Evolutionary conservation across 2,888 invertebrate species (phyloP).

Genomic region (Cremastobaeus sp.): DNA sequence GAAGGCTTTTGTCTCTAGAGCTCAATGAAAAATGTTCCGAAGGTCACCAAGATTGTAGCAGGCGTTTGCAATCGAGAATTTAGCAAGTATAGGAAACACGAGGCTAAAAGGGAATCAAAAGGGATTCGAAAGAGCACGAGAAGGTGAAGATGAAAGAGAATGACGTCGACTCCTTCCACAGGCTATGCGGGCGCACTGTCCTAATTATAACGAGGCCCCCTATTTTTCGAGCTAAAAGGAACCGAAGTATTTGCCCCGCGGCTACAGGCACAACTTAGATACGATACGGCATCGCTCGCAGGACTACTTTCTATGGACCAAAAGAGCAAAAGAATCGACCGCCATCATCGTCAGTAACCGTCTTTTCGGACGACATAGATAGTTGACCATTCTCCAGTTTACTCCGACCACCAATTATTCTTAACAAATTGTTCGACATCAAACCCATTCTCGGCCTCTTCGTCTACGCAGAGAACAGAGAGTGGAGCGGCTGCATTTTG

Average conservation of each 20-base stretch:
- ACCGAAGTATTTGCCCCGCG: slow-evolving; percentile 74
- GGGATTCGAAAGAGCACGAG: slow-evolving; percentile 61
- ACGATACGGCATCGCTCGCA: slow-evolving; percentile 64
- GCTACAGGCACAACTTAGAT: slow-evolving; percentile 64
- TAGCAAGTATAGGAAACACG: slow-evolving; percentile 63
- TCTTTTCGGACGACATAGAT: slow-evolving; percentile 51
- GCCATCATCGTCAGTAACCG: slow-evolving; percentile 63
- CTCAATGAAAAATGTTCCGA: slow-evolving; percentile 74
- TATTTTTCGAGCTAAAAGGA: slow-evolving; percentile 73
- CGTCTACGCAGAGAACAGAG: no score
- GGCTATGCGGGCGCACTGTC: slow-evolving; percentile 78
- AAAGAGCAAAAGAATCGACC: slow-evolving; percentile 62
- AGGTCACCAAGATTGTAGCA: slow-evolving; percentile 75
- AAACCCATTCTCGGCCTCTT: no score
- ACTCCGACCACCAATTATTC: slow-evolving; percentile 28
- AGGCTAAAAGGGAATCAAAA: slow-evolving; percentile 59
- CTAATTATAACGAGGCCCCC: slow-evolving; percentile 77
- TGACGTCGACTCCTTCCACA: slow-evolving; percentile 65
- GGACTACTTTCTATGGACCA: slow-evolving; percentile 62
- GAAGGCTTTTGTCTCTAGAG: slow-evolving; percentile 69
- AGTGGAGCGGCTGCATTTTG: no score
- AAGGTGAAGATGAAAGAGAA: slow-evolving; percentile 59
- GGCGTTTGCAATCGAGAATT: slow-evolving; percentile 69
- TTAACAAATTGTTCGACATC: slow-evolving; percentile 4
- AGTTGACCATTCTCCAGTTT: slow-evolving; percentile 41